Evolutionary conservation across 2,797 vertebrate genomes (phyloP).

Genomic region (Hippoglossus hippoglossus): DNA sequence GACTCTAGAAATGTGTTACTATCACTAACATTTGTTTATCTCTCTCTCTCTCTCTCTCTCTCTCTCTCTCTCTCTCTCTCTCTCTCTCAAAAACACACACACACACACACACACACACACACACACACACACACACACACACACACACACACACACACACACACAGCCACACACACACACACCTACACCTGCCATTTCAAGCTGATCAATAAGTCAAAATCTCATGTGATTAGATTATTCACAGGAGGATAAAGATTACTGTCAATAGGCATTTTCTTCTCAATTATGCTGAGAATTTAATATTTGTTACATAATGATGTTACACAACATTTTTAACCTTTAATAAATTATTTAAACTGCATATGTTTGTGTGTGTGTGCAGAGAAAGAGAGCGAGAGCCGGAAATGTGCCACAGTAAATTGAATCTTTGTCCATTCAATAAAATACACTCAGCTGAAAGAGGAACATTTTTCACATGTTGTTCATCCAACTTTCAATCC

Average conservation of each 20-base stretch:
- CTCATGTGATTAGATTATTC: too few relatives aligned
- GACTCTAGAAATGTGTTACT: too few relatives aligned
- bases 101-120: too few relatives aligned
- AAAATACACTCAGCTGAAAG: conserved; percentile 17
- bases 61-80: too few relatives aligned
- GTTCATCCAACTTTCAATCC: conserved; percentile 1
- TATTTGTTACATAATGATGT: background rate
- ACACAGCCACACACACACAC: too few relatives aligned
- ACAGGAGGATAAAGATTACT: background rate
- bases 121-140: too few relatives aligned
- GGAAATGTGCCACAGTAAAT: background rate
- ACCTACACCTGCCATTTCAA: too few relatives aligned
- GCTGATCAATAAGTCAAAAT: too few relatives aligned
- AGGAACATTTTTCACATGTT: background rate
- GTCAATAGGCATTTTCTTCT: background rate
- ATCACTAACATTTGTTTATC: too few relatives aligned
- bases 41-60: too few relatives aligned
- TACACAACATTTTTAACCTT: background rate
- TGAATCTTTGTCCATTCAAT: conserved; percentile 18
- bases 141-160: too few relatives aligned
- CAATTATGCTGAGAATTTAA: background rate
- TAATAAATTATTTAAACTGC: background rate
- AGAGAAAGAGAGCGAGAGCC: background rate
- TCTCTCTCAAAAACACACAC: too few relatives aligned
- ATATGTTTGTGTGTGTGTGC: background rate